phyloP scores from a whole-genome alignment of 2,888 invertebrate genomes.

The Escarpia spicata region DNA sequence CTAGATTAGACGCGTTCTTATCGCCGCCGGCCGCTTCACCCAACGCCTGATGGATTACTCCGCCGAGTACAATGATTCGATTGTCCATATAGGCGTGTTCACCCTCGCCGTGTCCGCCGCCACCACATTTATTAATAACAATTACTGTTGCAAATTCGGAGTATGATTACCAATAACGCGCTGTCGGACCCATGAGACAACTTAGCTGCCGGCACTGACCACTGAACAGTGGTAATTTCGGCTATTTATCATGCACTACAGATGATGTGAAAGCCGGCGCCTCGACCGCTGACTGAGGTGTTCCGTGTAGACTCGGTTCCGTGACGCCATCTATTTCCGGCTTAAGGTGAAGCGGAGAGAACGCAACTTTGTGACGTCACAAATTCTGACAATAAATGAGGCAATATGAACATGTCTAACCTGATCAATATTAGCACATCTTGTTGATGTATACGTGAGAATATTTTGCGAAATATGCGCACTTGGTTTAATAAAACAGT shows the following conservation, averaged over 20 bases:
- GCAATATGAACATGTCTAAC: too few species aligned
- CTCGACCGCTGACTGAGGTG: background rate
- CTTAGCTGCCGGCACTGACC: background rate
- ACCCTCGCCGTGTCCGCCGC: background rate
- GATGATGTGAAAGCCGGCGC: background rate
- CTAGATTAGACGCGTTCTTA: background rate
- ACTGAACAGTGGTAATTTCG: background rate
- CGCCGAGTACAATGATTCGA: background rate
- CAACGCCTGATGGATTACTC: background rate
- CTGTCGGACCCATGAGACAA: background rate
- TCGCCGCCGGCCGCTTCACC: background rate
- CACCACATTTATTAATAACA: background rate
- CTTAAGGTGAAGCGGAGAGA: background rate
- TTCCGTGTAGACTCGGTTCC: background rate
- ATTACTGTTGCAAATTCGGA: background rate
- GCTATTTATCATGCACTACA: background rate
- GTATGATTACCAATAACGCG: background rate
- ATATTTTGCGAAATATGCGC: too few species aligned
- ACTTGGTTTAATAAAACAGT: too few species aligned
- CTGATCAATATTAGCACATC: too few species aligned
- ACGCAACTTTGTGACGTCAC: background rate
- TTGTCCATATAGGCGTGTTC: background rate
- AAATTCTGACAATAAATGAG: background rate
- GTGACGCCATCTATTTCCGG: background rate
- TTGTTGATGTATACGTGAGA: too few species aligned